These are phyloP conservation scores for Ornithoptera alexandrae DNA, from an alignment of 2,888 invertebrate species.

Conservation along the genomic window DNA sequence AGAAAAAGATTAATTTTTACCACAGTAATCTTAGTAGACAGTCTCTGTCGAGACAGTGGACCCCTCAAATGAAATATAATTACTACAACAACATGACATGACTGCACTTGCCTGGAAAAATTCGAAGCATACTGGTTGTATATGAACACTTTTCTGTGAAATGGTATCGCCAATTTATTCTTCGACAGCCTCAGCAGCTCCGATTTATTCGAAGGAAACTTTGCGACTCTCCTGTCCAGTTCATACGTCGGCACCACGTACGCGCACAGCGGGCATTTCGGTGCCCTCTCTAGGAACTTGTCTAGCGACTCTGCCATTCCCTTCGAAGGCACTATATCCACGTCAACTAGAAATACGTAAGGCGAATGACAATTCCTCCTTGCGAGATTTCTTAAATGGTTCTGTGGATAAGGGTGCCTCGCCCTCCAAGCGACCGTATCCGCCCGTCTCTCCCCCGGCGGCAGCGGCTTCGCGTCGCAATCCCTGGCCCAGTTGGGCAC, in stretches of 20 bases:
- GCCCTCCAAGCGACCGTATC: constrained; percentile 86
- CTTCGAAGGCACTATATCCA: constrained; percentile 91
- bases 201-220: constrained; percentile 89
- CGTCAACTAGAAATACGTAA: constrained; percentile 91
- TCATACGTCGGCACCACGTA: constrained; percentile 96
- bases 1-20: too few species aligned
- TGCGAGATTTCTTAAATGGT: constrained; percentile 92
- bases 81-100: too few species aligned
- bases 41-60: too few species aligned
- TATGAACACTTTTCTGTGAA: constrained; percentile 94
- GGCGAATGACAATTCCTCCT: constrained; percentile 90
- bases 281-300: constrained; percentile 81
- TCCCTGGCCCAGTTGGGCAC: constrained; percentile 80
- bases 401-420: constrained; percentile 91
- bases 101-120: constrained; percentile 85
- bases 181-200: constrained; percentile 87
- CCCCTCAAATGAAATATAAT: too few species aligned
- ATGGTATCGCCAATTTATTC: constrained; percentile 91
- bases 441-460: constrained; percentile 80
- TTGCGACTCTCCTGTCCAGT: constrained; percentile 85
- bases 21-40: too few species aligned
- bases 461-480: constrained; percentile 85
- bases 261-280: constrained; percentile 85
- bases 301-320: constrained; percentile 86
- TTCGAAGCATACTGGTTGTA: constrained; percentile 96